Conservation (phyloP, 2,797 vertebrate species). For the Apogon talboti region DNA sequence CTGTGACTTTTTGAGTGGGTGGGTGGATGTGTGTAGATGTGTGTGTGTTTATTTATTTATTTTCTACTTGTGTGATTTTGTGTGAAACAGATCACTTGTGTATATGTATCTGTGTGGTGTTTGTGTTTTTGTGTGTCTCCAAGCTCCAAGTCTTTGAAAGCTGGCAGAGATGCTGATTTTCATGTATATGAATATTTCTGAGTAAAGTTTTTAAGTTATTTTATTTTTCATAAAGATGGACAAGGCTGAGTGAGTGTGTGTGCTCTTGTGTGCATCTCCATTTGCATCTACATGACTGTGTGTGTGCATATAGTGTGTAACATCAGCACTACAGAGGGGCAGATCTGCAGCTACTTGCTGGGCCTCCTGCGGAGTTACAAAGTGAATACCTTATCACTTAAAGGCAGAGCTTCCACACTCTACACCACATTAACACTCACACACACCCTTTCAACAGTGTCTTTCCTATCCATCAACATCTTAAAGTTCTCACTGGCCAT, state of each 20-base stretch:
- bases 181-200: constrained; percentile 30
- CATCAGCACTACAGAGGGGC: constrained; percentile 66
- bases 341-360: constrained; percentile 62
- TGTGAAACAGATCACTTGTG: background rate
- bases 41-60: constrained; percentile 3
- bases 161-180: constrained; percentile 31
- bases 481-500: constrained; percentile 34
- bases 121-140: constrained; percentile 13
- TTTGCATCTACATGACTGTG: constrained; percentile 24
- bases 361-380: constrained; percentile 75
- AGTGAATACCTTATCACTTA: constrained; percentile 82
- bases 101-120: constrained; percentile 24
- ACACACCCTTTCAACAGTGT: constrained; percentile 40
- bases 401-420: constrained; percentile 72
- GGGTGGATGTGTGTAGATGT: constrained; percentile 13
- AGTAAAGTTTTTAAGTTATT: constrained; percentile 32
- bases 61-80: constrained; percentile 1
- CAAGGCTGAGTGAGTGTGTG: constrained; percentile 12
- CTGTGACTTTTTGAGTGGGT: constrained; percentile 19
- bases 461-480: constrained; percentile 61
- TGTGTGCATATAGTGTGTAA: constrained; percentile 39
- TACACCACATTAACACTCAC: constrained; percentile 50
- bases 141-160: constrained; percentile 25
- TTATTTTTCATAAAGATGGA: constrained; percentile 41
- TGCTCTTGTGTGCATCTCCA: constrained; percentile 6